These are phyloP conservation scores for Lasioglossum oenotherae DNA, from an alignment of 2,888 invertebrate genomes.

Conservation along the genomic window DNA sequence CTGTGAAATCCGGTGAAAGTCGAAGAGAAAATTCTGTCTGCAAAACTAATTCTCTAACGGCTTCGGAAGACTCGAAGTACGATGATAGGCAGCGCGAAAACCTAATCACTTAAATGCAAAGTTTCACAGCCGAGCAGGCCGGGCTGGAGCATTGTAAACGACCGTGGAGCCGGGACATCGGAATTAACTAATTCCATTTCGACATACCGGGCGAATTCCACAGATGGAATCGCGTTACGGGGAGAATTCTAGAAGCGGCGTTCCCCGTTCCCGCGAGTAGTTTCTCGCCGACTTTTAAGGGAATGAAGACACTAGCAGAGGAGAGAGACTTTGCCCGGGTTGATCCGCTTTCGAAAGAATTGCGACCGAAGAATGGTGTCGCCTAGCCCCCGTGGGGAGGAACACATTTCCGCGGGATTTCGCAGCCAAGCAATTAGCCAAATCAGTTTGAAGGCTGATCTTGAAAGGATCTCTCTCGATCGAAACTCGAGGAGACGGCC, in stretches of 20 bases:
- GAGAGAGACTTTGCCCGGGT: not conserved
- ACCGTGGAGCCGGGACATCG: not conserved
- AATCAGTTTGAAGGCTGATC: not conserved
- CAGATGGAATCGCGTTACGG: not conserved
- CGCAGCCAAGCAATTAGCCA: not conserved
- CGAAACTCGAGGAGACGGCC: not conserved
- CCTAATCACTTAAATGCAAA: constrained; percentile 1
- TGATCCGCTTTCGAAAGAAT: not conserved
- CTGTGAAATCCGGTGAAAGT: too few relatives aligned
- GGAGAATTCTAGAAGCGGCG: not conserved
- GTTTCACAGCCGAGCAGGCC: not conserved
- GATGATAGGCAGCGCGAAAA: not conserved
- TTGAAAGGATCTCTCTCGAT: constrained; percentile 1
- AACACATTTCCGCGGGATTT: not conserved
- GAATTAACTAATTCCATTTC: constrained; percentile 10
- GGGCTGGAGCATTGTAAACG: not conserved
- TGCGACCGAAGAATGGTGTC: not conserved
- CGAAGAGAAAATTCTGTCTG: too few relatives aligned
- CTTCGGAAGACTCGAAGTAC: not conserved
- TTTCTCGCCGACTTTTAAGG: not conserved
- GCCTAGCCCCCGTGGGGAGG: not conserved
- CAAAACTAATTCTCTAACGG: not conserved
- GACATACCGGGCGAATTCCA: not conserved
- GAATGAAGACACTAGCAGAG: not conserved
- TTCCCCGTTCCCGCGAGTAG: not conserved